Evolutionary conservation across 2,113 vertebrate genomes (phyloP).

Genomic region (Mobula birostris): DNA sequence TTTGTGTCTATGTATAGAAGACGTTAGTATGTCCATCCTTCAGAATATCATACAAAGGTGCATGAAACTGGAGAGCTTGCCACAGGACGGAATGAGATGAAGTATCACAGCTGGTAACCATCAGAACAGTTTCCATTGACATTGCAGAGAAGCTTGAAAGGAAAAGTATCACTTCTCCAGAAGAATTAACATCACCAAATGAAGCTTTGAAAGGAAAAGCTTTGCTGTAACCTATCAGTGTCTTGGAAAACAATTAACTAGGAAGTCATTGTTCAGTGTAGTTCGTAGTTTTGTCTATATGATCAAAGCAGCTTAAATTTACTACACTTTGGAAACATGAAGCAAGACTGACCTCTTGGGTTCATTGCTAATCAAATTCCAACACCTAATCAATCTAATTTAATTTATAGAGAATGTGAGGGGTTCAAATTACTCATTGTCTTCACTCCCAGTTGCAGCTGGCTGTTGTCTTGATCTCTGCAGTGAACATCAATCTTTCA

Average conservation of each 20-base stretch:
- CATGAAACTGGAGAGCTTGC: background rate
- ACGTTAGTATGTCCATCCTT: background rate
- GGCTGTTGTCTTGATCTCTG: background rate
- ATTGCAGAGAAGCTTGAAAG: background rate
- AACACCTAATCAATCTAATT: slow-evolving; percentile 31
- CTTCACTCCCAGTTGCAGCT: background rate
- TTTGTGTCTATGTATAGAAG: background rate
- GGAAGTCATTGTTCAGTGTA: background rate
- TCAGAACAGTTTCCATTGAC: background rate
- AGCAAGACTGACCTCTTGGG: background rate
- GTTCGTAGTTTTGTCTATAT: background rate
- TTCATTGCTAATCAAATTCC: slow-evolving; percentile 14
- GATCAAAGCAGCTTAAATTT: background rate
- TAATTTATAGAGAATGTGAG: background rate
- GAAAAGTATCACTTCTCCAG: background rate
- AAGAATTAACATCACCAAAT: background rate
- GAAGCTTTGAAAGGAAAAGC: slow-evolving; percentile 24
- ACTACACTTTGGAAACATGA: background rate
- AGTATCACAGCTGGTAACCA: too few species aligned
- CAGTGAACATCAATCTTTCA: background rate
- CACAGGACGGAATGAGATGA: too few species aligned
- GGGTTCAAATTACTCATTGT: background rate
- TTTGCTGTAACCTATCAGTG: background rate
- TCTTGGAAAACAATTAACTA: background rate
- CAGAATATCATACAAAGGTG: background rate